A percentile compares a stretch with the other conserved stretches of the same genome.
These are phyloP conservation scores for Psittacus erithacus DNA, from an alignment of 2,113 vertebrate genomes.

Conservation along the genomic window DNA sequence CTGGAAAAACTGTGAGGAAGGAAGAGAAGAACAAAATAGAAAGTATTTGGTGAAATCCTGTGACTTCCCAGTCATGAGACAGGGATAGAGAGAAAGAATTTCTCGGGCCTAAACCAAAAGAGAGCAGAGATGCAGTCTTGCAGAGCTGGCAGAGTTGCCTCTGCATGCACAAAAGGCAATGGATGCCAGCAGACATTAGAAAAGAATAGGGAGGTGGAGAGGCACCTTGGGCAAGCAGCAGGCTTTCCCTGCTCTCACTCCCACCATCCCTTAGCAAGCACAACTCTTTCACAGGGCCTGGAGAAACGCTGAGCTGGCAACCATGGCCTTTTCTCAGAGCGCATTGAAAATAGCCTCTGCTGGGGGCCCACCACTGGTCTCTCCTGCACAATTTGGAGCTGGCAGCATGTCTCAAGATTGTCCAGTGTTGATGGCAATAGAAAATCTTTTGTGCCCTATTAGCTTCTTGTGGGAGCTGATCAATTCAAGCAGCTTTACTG, in stretches of 20 bases:
- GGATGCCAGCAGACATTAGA: neutral
- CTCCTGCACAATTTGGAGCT: neutral
- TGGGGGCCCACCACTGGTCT: accelerated
- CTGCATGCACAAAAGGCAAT: neutral
- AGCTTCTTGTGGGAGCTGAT: neutral
- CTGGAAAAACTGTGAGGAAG: neutral
- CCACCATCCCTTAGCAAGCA: neutral
- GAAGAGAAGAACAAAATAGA: neutral
- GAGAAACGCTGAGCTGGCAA: neutral
- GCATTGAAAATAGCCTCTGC: neutral
- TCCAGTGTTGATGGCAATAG: neutral
- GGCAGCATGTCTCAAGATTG: neutral
- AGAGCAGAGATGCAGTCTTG: neutral
- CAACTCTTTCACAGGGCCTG: neutral
- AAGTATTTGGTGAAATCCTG: neutral
- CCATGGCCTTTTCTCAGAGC: neutral
- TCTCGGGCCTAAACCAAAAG: neutral
- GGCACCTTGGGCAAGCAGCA: neutral
- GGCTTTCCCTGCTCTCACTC: neutral
- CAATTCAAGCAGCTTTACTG: neutral
- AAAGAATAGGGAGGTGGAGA: neutral
- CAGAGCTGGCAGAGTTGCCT: neutral
- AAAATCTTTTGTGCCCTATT: neutral
- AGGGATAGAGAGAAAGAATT: neutral
- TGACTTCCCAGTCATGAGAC: neutral